Evolutionary conservation across 2,888 invertebrate genomes (phyloP).

Genomic region (Lagria hirta): DNA sequence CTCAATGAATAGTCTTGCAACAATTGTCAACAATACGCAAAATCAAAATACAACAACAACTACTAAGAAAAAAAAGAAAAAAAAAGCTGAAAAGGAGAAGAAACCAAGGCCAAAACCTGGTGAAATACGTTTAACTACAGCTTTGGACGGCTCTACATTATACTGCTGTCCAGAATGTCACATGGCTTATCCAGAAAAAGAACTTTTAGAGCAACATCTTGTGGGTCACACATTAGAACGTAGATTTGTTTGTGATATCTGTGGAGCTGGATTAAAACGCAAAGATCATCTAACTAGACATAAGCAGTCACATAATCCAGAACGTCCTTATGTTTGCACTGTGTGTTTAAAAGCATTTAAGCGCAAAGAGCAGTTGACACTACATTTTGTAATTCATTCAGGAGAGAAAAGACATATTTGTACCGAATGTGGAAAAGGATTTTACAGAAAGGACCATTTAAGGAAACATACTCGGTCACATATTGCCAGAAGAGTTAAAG

Average conservation of each 20-base stretch:
- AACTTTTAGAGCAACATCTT: slow-evolving; percentile 81
- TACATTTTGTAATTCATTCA: slow-evolving; percentile 88
- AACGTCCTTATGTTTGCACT: slow-evolving; percentile 84
- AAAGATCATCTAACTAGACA: slow-evolving; percentile 86
- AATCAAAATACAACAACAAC: slow-evolving; percentile 46
- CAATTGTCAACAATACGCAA: slow-evolving; percentile 44
- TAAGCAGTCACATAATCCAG: slow-evolving; percentile 86
- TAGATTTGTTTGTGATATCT: slow-evolving; percentile 84
- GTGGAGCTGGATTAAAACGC: slow-evolving; percentile 83
- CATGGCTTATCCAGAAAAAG: slow-evolving; percentile 86
- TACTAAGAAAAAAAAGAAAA: slow-evolving; percentile 77
- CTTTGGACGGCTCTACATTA: slow-evolving; percentile 78
- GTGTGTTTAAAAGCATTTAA: slow-evolving; percentile 87
- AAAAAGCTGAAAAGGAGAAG: slow-evolving; percentile 75
- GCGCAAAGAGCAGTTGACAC: slow-evolving; percentile 83
- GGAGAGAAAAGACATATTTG: slow-evolving; percentile 87
- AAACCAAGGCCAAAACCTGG: slow-evolving; percentile 81
- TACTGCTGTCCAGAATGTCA: slow-evolving; percentile 88
- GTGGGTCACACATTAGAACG: slow-evolving; percentile 83
- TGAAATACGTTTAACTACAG: slow-evolving; percentile 78
- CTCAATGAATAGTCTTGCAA: slow-evolving; percentile 31
- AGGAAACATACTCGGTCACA: slow-evolving; percentile 81
- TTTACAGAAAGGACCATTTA: slow-evolving; percentile 85
- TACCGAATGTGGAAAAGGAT: slow-evolving; percentile 86
- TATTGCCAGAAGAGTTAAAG: slow-evolving; percentile 81